Base-by-base conservation (phyloP, 37 sponge, comb jelly and placozoan genomes). In the Ephydatia muelleri region DNA sequence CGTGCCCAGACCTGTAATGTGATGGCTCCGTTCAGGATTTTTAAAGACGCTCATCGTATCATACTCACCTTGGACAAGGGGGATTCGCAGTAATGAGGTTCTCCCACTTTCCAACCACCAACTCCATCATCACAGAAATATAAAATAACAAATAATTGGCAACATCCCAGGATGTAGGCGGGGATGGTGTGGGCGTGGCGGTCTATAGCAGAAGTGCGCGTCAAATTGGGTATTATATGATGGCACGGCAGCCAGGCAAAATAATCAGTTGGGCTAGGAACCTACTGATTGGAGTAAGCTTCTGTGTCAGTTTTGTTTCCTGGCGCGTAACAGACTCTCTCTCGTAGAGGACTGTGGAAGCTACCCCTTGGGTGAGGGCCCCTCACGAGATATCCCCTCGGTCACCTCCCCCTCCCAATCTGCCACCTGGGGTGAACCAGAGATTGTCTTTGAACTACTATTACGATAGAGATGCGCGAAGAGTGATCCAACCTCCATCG, bases 351-450 rank as follows among this genome's bases (percentile, higher is more conserved):
- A 57, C 49, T 0, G 32, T 85, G 49, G 82, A 81, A 5, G 68
- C 81, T 9, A 3, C 30, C 8, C 91, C 90, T 16, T 90, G 91
- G 91, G 38, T 86, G 38, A 66, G 86, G 29, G 82, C 29, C 19
- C 36, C 49, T 28, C 67, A 27, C 16, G 9, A 6, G 1, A 21
- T 84, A 26, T 84, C 83, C 26, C 26, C 67, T 22, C 90, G 95
- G 29, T 91, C 93, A n/a, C 83, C 82, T 31, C 67, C 80, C 27
- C 83, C 87, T 11, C 93, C 95, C 72, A 89, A 92, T 36, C 84
- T 95, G 3, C 95, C 95, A n/a, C 80, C 33, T 5, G 95, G 95
- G 31, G 77, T 81, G 4, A 93, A 93, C 65, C 93, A 92, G 70
- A 89, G 67, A 64, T 76, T 95, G 71, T 85, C 84, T 35, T 35